Conservation (phyloP, 2,888 invertebrate species). For the Operophtera brumata region DNA sequence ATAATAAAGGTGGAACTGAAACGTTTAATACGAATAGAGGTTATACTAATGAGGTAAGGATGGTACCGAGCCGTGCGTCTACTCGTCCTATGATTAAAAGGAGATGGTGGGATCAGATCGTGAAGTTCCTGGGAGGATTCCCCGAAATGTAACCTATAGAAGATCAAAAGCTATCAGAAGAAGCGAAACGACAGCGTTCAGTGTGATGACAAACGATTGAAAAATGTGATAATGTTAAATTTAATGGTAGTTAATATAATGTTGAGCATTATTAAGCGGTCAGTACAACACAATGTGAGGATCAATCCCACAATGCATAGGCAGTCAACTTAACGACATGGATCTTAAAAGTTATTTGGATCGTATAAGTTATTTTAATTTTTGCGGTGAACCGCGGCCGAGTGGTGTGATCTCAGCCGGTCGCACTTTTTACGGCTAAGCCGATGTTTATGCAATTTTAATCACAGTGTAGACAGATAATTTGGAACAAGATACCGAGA, state of each 20-base stretch:
- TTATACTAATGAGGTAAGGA: no score
- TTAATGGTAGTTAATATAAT: conserved; percentile 21
- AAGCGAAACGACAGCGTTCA: conserved; percentile 8
- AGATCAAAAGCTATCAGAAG: no score
- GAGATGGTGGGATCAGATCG: no score
- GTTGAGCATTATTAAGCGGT: conserved; percentile 39
- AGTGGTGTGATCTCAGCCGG: conserved; percentile 34
- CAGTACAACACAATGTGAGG: conserved; percentile 19
- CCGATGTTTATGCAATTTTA: conserved; percentile 32
- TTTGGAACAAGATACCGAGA: not conserved
- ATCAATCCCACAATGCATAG: conserved; percentile 56
- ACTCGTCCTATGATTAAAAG: no score
- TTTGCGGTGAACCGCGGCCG: conserved; percentile 62
- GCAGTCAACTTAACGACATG: conserved; percentile 57
- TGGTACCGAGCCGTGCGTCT: no score
- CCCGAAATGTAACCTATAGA: no score
- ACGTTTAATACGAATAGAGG: no score
- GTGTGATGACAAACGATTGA: conserved; percentile 19
- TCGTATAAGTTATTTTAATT: conserved; percentile 58
- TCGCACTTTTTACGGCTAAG: conserved; percentile 23
- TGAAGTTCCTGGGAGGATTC: no score
- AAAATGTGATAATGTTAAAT: conserved; percentile 17
- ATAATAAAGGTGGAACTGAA: no score
- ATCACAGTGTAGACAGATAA: conserved; percentile 20
- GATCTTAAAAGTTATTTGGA: conserved; percentile 44